Base-by-base conservation (phyloP, 2,113 vertebrate species). In the Mesitornis unicolor region DNA sequence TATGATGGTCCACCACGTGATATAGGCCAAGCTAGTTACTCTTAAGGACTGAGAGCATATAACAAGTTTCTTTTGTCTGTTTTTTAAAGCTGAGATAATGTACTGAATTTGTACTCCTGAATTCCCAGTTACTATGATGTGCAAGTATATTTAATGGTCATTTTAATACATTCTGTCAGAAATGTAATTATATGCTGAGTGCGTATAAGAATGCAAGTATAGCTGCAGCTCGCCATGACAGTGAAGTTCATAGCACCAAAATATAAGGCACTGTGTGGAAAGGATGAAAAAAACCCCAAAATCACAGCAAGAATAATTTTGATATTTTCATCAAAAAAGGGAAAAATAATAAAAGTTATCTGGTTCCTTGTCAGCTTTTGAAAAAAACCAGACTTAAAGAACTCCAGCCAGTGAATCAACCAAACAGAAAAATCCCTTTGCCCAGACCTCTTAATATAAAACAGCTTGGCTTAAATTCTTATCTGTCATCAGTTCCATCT, bases 391-490 rank as follows among this genome's bases (percentile, higher is more conserved):
- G n/a, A n/a, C n/a, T n/a, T n/a, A 76, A 80, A 68, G 26, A 88
- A 79, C 76, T 47, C 7, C 15, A 93, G 76, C 13, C 29, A 85
- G 48, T 16, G 70, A 85, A 42, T 7, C 28, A 95, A 79, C 0
- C 11, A 85, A 92, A 83, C 61, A 92, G n/a, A 93, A 90, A 77
- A 79, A 38, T 59, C 43, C 24, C 45, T 92, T 92, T 93, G 89
- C 83, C 67, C 89, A 96, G 89, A 88, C 50, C 9, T 4, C 45
- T 76, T 92, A 92, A 96, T 94, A 92, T 64, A 86, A 90, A 91
- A 21, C 85, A 97, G 57, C 53, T 90, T 94, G 83, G 28, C 45
- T 63, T 79, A 92, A 96, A 94, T 97, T 94, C 93, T 95, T 85
- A 93, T 87, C 82, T 95, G 95, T 91, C 88, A 89, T 76, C 88